Evolutionary conservation across 1,140 invertebrate genomes (phyloP), one percentile per base, ranked within the genome.

Genomic region (Holotrichia oblita): DNA sequence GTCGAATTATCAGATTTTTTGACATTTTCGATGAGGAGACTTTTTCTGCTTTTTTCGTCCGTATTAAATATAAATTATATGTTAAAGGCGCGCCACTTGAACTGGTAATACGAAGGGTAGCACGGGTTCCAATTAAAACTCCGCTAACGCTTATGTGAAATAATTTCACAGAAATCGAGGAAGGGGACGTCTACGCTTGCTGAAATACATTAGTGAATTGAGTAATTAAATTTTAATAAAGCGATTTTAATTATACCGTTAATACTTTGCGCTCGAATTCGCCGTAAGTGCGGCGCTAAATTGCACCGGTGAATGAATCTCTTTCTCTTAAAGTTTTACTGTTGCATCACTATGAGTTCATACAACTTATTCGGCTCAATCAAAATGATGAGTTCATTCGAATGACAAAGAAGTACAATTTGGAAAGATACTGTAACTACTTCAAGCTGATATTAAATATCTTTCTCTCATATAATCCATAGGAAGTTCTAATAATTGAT

Each of bases 171-270:
- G 48, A 55, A 17, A 55, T 55, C 48, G 17, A 17, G 48, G 48
- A 55, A 17, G n/a, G 17, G 6, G 48, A 55, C 3, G 48, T 14
- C 14, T 14, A 55, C 6, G 48, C 48, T 34, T 14, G 48, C 2
- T 17, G 12, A 55, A 55, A 55, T 55, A 55, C 48, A 55, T 55
- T 55, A n/a, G 48, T 17, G 48, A 55, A 55, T 17, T 55, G 48
- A 55, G 48, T 55, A 55, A 55, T 55, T 55, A 55, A 55, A 55
- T 55, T 55, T 55, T 55, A 55, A 55, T 55, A 55, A 55, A 55
- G 48, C 48, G 14, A 55, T 55, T 17, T 55, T 17, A 55, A 55
- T 55, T 55, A 55, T 55, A 7, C 48, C 48, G 14, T 55, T 55
- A 55, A 55, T n/a, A 55, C 14, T 55, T 55, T 17, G 48, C 48